phyloP scores from a whole-genome alignment of 2,113 vertebrate genomes.

The Phrynocephalus versicolor region DNA sequence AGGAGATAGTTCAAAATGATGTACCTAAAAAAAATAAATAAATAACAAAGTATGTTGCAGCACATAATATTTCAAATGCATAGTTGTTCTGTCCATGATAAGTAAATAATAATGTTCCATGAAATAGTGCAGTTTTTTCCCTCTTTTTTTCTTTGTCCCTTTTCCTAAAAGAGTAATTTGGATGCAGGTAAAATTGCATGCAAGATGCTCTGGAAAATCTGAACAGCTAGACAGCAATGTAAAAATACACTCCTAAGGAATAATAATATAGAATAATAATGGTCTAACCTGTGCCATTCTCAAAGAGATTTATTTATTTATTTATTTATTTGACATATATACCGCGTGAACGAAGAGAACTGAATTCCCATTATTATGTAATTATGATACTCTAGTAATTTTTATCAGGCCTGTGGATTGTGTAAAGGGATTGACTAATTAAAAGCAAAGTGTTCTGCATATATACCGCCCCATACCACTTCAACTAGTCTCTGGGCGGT shows the following conservation, averaged over 20 bases:
- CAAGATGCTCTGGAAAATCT: not conserved
- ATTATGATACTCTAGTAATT: too few relatives aligned
- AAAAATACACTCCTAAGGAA: not conserved
- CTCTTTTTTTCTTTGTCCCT: not conserved
- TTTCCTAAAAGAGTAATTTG: not conserved
- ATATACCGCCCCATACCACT: too few relatives aligned
- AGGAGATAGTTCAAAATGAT: slow-evolving; percentile 72
- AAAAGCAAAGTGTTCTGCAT: too few relatives aligned
- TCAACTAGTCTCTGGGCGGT: too few relatives aligned
- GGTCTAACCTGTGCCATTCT: too few relatives aligned
- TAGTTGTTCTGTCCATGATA: not conserved
- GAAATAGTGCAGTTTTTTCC: not conserved
- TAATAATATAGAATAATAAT: not conserved
- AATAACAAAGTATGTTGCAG: rapidly evolving
- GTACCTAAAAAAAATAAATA: slow-evolving; percentile 68
- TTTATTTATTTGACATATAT: too few relatives aligned
- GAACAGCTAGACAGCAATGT: not conserved
- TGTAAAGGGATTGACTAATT: too few relatives aligned
- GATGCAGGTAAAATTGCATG: too few relatives aligned
- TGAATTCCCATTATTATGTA: too few relatives aligned
- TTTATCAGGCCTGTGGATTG: too few relatives aligned
- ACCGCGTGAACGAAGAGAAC: too few relatives aligned
- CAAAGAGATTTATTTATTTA: too few relatives aligned
- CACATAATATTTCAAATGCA: not conserved
- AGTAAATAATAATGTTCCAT: not conserved